These are phyloP conservation scores for Cotesia vestalis DNA, from an alignment of 1,140 invertebrate species.

Conservation along the genomic window DNA sequence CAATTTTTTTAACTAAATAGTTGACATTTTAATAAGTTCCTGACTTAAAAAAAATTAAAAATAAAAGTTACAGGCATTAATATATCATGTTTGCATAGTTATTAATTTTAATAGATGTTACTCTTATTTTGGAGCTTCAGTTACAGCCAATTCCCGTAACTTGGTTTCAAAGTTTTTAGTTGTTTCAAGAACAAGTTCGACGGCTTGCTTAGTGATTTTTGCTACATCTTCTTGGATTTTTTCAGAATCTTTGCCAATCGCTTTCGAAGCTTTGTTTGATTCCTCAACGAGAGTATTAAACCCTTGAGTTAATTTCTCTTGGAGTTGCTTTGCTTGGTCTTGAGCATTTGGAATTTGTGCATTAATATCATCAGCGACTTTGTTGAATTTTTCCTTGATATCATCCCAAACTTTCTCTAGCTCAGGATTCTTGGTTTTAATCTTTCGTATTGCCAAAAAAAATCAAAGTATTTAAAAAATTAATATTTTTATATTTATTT, in stretches of 20 bases:
- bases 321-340: conserved; percentile 47
- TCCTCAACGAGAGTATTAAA: conserved; percentile 50
- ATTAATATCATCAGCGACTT: conserved; percentile 47
- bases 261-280: conserved; percentile 48
- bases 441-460: conserved; percentile 38
- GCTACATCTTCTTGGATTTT: conserved; percentile 52
- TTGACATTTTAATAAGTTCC: too few species aligned
- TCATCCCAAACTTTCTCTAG: conserved; percentile 47
- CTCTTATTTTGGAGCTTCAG: conserved; percentile 29
- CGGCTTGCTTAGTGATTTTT: conserved; percentile 53
- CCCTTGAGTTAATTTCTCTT: conserved; percentile 50
- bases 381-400: conserved; percentile 48
- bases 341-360: conserved; percentile 48
- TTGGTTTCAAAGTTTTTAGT: conserved; percentile 49
- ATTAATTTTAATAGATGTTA: too few species aligned
- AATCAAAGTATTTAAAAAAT: conserved; percentile 14
- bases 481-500: conserved; percentile 3
- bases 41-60: too few species aligned
- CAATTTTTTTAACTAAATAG: too few species aligned
- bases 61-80: not conserved
- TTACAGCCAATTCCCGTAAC: conserved; percentile 43
- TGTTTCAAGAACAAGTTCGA: conserved; percentile 52
- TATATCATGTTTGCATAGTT: not conserved
- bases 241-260: conserved; percentile 47
- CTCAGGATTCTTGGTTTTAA: conserved; percentile 52